These are phyloP conservation scores for Laupala kohalensis DNA, from an alignment of 1,140 invertebrate genomes.

Conservation along the genomic window DNA sequence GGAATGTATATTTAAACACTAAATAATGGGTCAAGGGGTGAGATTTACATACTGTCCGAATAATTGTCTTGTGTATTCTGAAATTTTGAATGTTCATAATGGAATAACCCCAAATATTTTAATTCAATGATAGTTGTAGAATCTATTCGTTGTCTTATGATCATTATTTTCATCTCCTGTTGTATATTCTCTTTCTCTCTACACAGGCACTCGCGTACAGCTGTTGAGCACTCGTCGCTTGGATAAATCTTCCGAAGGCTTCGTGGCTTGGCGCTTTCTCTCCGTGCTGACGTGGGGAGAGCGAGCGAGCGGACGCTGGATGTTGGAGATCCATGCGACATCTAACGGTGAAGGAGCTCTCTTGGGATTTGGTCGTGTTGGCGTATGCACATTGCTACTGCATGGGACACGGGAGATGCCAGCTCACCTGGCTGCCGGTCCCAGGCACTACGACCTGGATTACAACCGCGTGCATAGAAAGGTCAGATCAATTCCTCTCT, in stretches of 20 bases:
- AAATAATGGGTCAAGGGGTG: too few species aligned
- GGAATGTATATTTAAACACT: too few species aligned
- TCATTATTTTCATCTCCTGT: too few species aligned
- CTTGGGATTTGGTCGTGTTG: neutral
- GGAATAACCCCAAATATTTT: too few species aligned
- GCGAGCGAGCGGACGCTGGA: constrained; percentile 61
- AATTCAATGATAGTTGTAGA: too few species aligned
- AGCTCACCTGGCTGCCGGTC: neutral
- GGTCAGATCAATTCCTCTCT: too few species aligned
- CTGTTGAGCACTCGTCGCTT: constrained; percentile 52
- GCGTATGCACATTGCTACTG: neutral
- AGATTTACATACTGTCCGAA: too few species aligned
- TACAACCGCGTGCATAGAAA: neutral
- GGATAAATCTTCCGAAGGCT: constrained; percentile 59
- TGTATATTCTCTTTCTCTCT: neutral
- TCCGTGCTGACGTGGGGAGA: constrained; percentile 89
- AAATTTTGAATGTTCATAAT: too few species aligned
- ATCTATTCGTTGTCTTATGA: too few species aligned
- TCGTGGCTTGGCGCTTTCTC: constrained; percentile 76
- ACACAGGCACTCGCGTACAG: constrained; percentile 48
- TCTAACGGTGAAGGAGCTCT: neutral
- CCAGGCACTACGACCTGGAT: neutral
- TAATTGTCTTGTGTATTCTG: too few species aligned
- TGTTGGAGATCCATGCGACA: constrained; percentile 35
- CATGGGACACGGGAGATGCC: neutral